These are phyloP conservation scores for Gymnothorax javanicus DNA, from an alignment of 2,797 vertebrate genomes.

Conservation along the genomic window DNA sequence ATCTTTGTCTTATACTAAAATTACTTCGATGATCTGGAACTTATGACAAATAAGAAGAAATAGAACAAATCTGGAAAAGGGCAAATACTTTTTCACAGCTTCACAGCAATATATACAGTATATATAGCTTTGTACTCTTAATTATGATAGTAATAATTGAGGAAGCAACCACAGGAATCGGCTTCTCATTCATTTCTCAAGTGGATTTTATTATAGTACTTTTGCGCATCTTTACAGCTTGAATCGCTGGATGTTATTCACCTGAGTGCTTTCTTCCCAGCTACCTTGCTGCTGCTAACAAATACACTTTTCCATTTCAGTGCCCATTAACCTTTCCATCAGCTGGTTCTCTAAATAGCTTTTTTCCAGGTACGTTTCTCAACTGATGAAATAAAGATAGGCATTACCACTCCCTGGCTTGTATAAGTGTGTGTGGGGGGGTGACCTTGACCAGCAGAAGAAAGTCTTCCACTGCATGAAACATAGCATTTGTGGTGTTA, in stretches of 20 bases:
- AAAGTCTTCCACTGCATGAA: not conserved
- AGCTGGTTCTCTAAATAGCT: not conserved
- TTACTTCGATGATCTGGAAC: too few species aligned
- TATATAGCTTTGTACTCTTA: too few species aligned
- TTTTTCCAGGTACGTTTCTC: not conserved
- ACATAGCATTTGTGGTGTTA: not conserved
- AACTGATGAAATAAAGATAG: not conserved
- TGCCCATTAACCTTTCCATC: constrained; percentile 29
- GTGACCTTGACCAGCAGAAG: not conserved
- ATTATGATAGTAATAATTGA: not conserved
- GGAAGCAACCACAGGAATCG: not conserved
- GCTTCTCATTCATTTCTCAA: not conserved
- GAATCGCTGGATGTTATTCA: not conserved
- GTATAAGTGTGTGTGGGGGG: not conserved
- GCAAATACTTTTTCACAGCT: too few species aligned
- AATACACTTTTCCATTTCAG: constrained; percentile 15
- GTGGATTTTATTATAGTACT: not conserved
- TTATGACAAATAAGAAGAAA: too few species aligned
- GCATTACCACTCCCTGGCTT: not conserved
- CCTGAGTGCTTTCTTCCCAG: not conserved
- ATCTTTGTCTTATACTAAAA: too few species aligned
- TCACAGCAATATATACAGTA: too few species aligned
- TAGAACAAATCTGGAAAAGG: too few species aligned
- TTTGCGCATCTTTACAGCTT: not conserved
- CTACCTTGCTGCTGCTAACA: constrained; percentile 1